Evolutionary conservation across 2,797 vertebrate species (phyloP).

Genomic region (Paramormyrops hopkinsi): DNA sequence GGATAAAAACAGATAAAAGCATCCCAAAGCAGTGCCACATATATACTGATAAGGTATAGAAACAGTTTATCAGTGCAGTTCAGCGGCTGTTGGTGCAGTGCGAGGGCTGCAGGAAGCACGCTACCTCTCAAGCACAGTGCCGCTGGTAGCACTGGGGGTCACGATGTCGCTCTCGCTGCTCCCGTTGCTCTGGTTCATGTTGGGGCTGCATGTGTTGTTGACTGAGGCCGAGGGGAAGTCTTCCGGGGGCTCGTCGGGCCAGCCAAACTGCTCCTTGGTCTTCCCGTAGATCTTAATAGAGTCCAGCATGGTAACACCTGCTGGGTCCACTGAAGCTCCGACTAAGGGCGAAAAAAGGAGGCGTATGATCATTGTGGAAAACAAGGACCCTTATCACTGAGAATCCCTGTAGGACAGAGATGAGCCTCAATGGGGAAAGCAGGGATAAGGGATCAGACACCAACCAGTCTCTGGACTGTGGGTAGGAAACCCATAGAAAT

Average conservation of each 20-base stretch:
- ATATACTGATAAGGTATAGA: background rate
- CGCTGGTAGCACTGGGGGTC: slow-evolving; percentile 70
- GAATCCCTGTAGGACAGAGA: background rate
- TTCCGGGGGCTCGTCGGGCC: slow-evolving; percentile 95
- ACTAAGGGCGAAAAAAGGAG: slow-evolving; percentile 56
- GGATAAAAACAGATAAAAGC: background rate
- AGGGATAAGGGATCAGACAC: background rate
- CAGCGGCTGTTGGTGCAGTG: background rate
- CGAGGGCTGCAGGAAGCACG: background rate
- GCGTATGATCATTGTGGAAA: too few relatives aligned
- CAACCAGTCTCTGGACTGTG: background rate
- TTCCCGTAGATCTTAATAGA: slow-evolving; percentile 97
- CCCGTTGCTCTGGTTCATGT: slow-evolving; percentile 83
- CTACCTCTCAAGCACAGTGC: slow-evolving; percentile 92
- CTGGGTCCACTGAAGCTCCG: slow-evolving; percentile 93
- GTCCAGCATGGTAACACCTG: slow-evolving; percentile 98
- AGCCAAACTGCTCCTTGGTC: slow-evolving; percentile 98
- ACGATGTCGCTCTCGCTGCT: slow-evolving; percentile 75
- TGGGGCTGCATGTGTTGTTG: slow-evolving; percentile 90
- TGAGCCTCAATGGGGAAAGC: background rate
- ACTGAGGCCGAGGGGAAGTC: slow-evolving; percentile 90
- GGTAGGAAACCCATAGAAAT: background rate
- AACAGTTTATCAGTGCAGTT: background rate
- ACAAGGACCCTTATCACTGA: background rate
- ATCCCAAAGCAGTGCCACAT: background rate